A percentile compares a stretch with the other conserved stretches of the same genome.
Evolutionary conservation across 2,888 invertebrate genomes (phyloP).

Genomic region (Colletes collaris): DNA sequence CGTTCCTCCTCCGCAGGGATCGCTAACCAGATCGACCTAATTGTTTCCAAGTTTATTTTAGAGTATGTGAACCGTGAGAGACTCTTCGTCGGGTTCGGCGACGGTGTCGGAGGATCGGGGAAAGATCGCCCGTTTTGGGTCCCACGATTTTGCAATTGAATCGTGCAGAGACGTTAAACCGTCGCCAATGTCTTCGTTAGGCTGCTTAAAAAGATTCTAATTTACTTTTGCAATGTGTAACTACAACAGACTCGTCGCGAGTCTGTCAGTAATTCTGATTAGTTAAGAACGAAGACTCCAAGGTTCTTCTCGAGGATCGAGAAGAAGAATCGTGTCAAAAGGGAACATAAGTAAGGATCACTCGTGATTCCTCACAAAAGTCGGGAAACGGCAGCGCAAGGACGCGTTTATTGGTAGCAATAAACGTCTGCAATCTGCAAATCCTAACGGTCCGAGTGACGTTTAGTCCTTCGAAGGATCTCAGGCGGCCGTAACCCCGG

Average conservation of each 20-base stretch:
- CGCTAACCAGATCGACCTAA: conserved; percentile 57
- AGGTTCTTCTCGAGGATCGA: conserved; percentile 1
- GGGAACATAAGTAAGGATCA: conserved; percentile 23
- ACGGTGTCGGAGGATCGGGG: neutral
- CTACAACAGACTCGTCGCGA: no score
- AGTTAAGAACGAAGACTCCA: neutral
- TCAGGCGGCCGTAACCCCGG: conserved; percentile 12
- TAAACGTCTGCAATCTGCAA: conserved; percentile 67
- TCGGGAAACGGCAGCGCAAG: conserved; percentile 39
- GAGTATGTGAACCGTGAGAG: conserved; percentile 52
- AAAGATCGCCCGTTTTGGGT: neutral
- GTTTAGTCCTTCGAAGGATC: conserved; percentile 8
- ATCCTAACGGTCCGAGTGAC: conserved; percentile 55
- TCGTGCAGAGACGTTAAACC: no score
- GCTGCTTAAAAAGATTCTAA: no score
- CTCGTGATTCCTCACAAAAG: conserved; percentile 51
- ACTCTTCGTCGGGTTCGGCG: conserved; percentile 2
- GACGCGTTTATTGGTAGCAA: conserved; percentile 68
- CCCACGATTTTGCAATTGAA: no score
- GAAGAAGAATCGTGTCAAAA: conserved; percentile 1
- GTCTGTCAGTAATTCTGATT: no score
- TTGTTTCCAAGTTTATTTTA: conserved; percentile 52
- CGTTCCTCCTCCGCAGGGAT: conserved; percentile 56
- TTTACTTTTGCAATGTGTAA: no score
- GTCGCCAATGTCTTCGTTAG: no score